phyloP scores from a whole-genome alignment of 2,797 vertebrate species.

The Premnoplex brunnescens region DNA sequence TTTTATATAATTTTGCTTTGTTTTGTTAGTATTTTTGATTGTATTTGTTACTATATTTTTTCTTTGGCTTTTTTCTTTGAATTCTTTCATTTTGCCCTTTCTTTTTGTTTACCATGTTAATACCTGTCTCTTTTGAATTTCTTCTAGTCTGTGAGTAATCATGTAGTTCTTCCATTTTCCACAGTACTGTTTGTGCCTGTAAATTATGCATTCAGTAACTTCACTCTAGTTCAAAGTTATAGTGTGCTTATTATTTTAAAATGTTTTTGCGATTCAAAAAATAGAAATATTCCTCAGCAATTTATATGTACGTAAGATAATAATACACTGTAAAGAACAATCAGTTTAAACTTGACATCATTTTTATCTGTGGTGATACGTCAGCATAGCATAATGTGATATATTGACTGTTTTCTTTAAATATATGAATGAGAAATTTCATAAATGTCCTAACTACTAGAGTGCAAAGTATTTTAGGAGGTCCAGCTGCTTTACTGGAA shows the following conservation, averaged over 20 bases:
- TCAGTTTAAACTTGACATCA: not conserved
- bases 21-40: not conserved
- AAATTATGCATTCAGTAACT: not conserved
- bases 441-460: constrained; percentile 8
- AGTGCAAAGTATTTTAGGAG: constrained; percentile 52
- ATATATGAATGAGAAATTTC: constrained; percentile 5
- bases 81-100: not conserved
- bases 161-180: not conserved
- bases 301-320: not conserved
- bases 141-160: not conserved
- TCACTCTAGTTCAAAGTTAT: not conserved
- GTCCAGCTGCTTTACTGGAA: constrained; percentile 52
- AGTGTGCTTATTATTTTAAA: not conserved
- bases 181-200: not conserved
- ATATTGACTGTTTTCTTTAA: not conserved
- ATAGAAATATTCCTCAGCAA: not conserved
- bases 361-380: not conserved
- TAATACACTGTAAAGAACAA: not conserved
- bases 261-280: not conserved
- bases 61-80: not conserved
- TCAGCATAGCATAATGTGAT: not conserved
- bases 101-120: not conserved
- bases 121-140: not conserved
- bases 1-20: not conserved
- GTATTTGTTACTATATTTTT: not conserved